Evolutionary conservation across 2,797 vertebrate genomes (phyloP), one percentile per base, ranked within the genome.

Genomic region (Thaleichthys pacificus): DNA sequence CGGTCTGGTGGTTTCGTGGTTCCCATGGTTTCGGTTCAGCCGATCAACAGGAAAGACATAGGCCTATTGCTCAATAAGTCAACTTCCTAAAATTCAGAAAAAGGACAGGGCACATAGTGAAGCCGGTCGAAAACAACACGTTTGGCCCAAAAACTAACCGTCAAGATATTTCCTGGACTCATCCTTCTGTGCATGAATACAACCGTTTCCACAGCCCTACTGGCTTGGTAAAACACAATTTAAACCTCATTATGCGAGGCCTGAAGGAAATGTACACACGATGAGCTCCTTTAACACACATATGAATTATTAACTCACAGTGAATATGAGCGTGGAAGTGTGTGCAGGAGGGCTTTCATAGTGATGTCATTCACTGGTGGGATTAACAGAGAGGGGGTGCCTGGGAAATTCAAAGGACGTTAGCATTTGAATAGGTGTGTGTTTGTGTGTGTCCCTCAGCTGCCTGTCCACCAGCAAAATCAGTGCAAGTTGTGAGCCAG

Each of bases 391-490:
- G 74, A 77, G 79, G 81, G 85, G 78, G 81, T 87, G 89, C 87
- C 88, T 83, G 79, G 86, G 85, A 88, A 82, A 89, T 87, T 87
- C 80, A 88, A 87, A 82, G 86, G 86, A 84, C 86, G 85, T 90
- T 87, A 88, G 89, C 89, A 89, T 93, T 82, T 91, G 86, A 93
- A 91, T 89, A 82, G 82, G 80, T 75, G 63, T 72, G 26, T 71
- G 4, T 63, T 24, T 21, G 22, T 63, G 86, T 80, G 61, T 89
- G 81, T 80, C 80, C 72, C 87, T 78, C 84, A 82, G 86, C 79
- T 88, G 81, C 82, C 80, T 77, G 81, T 84, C 76, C 85, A 79
- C 82, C 85, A 85, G 85, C 72, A 74, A 84, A 47, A 78, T 77
- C 73, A 80, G 69, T 71, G 65, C 66, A 69, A 68, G 67, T 57